Base-by-base conservation (phyloP, 2,797 vertebrate species). In the Molothrus aeneus region DNA sequence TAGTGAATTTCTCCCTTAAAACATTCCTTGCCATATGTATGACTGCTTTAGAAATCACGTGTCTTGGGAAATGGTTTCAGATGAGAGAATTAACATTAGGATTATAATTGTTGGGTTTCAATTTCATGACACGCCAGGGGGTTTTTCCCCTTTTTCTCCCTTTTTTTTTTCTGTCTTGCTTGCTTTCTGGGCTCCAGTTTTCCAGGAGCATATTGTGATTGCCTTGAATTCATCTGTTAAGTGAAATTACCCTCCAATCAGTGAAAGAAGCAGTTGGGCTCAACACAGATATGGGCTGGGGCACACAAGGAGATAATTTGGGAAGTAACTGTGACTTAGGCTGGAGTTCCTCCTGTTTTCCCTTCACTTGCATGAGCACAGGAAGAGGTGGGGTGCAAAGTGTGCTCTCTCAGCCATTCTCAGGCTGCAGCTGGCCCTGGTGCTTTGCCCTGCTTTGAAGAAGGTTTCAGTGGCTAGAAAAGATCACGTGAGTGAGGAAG, bases 181-280 rank as follows among this genome's bases (percentile, higher is more conserved):
- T 82, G 43, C 36, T 57, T 87, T 42, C 50, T 87, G 57, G 19
- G 43, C 48, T 78, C 20, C 16, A 54, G 14, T 93, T 94, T 88
- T 86, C 81, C 38, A 63, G 1, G 4, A 86, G 47, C 71, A 94
- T 57, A 56, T 73, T 79, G 68, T 42, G 28, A 28, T 48, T 92
- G 53, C 71, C 60, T 92, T 80, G 59, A 87, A 90, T 78, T 94
- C 54, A 85, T 79, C 70, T 91, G 56, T 69, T 88, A 69, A 78
- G 43, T 86, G 72, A 83, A 83, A 77, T 87, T 80, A 32, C 51
- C 38, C 57, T 84, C 60, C 65, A 74, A 36, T 75, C 11, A 3
- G 64, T 85, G 79, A 71, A 86, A 56, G n/a, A 60, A 91, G n/a
- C 17, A 31, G 36, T 69, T 89, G 73, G 74, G 53, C 45, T 73